Evolutionary conservation across 1,140 invertebrate genomes (phyloP).

Genomic region (Zaprionus davidi): DNA sequence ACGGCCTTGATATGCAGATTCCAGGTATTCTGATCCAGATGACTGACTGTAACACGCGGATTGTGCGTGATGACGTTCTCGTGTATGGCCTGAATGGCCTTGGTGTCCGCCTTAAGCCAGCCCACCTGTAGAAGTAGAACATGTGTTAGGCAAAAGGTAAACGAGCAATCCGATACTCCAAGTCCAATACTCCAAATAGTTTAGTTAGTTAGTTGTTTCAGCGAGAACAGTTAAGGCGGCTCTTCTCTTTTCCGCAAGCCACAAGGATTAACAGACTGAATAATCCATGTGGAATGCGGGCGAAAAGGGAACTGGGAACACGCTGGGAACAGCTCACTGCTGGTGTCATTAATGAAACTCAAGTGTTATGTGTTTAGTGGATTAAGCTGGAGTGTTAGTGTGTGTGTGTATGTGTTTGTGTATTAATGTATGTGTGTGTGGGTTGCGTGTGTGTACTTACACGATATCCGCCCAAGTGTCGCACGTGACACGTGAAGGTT

Average conservation of each 20-base stretch:
- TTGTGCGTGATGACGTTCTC: slow-evolving; percentile 95
- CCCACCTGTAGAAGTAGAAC: slow-evolving; percentile 87
- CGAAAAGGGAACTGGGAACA: background rate
- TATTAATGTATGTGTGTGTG: slow-evolving; percentile 4
- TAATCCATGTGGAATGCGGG: background rate
- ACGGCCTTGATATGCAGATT: slow-evolving; percentile 93
- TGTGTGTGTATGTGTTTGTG: slow-evolving; percentile 4
- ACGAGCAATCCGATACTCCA: slow-evolving; percentile 18
- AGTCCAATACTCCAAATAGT: slow-evolving; percentile 8
- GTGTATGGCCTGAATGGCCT: slow-evolving; percentile 94
- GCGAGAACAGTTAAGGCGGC: background rate
- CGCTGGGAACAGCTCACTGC: background rate
- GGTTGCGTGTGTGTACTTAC: slow-evolving; percentile 86
- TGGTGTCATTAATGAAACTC: slow-evolving; percentile 19
- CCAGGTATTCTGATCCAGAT: slow-evolving; percentile 92
- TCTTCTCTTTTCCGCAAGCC: background rate
- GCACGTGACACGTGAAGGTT: slow-evolving; percentile 93
- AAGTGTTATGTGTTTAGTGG: slow-evolving; percentile 25
- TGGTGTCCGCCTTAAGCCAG: slow-evolving; percentile 94
- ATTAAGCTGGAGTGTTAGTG: slow-evolving; percentile 17
- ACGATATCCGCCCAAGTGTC: slow-evolving; percentile 94
- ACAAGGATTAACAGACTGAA: background rate
- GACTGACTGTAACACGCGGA: slow-evolving; percentile 91
- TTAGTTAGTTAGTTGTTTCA: slow-evolving; percentile 1
- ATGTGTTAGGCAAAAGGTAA: background rate